A percentile compares a stretch with the other conserved stretches of the same genome.
Conservation (phyloP, 2,888 invertebrate genomes). For the Sipunculus nudus region DNA sequence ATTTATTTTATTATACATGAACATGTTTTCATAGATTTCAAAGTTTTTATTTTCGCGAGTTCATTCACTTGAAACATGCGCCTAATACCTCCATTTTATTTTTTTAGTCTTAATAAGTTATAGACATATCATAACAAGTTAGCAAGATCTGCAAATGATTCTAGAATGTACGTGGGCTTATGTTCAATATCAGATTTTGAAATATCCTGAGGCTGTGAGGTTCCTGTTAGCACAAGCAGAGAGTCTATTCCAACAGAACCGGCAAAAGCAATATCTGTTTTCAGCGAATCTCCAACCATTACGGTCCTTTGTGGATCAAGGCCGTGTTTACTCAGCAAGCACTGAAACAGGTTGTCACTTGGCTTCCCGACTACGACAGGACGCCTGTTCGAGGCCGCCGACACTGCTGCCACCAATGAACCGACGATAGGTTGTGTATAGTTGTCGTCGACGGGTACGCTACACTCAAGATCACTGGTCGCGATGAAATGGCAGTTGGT, state of each 20-base stretch:
- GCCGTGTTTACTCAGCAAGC: no score
- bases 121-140: no score
- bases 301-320: conserved; percentile 41
- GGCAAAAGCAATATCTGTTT: conserved; percentile 51
- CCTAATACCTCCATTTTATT: no score
- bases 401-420: conserved; percentile 44
- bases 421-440: conserved; percentile 47
- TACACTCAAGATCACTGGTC: conserved; percentile 73
- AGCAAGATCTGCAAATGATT: no score
- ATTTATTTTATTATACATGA: no score
- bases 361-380: conserved; percentile 54
- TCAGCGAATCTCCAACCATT: conserved; percentile 51
- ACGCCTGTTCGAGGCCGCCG: conserved; percentile 36
- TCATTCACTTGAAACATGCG: no score
- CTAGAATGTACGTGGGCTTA: no score
- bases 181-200: no score
- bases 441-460: conserved; percentile 30
- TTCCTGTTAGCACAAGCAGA: conserved; percentile 48
- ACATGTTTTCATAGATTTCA: no score
- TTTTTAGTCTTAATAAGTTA: no score
- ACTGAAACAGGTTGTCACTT: conserved; percentile 28
- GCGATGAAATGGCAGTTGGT: conserved; percentile 84
- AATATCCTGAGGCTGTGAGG: no score
- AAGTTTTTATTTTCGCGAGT: no score
- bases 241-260: conserved; percentile 49